phyloP scores from a whole-genome alignment of 2,113 vertebrate genomes.

The Oreocharis arfaki region DNA sequence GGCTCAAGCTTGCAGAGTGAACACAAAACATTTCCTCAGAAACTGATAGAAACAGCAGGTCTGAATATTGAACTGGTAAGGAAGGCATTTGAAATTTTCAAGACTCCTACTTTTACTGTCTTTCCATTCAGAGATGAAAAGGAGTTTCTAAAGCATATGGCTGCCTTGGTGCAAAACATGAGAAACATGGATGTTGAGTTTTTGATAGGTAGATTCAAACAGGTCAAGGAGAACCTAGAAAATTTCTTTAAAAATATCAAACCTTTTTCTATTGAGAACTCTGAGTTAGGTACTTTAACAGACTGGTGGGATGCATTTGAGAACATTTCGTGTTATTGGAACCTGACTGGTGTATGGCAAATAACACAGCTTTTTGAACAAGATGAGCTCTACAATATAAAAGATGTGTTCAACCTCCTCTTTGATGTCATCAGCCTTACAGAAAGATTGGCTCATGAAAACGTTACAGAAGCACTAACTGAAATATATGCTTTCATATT shows the following conservation, averaged over 20 bases:
- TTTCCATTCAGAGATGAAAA: background rate
- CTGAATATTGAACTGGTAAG: constrained; percentile 11
- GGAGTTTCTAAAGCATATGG: background rate
- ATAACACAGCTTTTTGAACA: constrained; percentile 39
- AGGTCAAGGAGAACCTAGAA: background rate
- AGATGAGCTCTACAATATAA: background rate
- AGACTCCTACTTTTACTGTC: background rate
- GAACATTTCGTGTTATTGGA: constrained; percentile 4
- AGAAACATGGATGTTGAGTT: constrained; percentile 22
- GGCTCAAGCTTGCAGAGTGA: background rate
- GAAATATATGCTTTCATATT: constrained; percentile 52
- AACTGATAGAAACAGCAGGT: background rate
- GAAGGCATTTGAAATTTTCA: constrained; percentile 10
- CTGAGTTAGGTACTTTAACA: background rate
- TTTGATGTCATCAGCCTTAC: constrained; percentile 26
- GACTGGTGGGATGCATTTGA: constrained; percentile 40
- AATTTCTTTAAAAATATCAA: constrained; percentile 30
- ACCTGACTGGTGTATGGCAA: background rate
- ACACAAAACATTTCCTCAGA: background rate
- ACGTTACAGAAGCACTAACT: constrained; percentile 43
- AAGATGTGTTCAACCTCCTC: background rate
- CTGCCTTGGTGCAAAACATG: background rate
- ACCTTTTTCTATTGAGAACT: background rate
- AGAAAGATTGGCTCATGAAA: constrained; percentile 10
- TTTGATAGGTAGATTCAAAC: constrained; percentile 37